Evolutionary conservation across 2,113 vertebrate species (phyloP), one percentile per base, ranked within the genome.

Genomic region (Oostethus manadensis): DNA sequence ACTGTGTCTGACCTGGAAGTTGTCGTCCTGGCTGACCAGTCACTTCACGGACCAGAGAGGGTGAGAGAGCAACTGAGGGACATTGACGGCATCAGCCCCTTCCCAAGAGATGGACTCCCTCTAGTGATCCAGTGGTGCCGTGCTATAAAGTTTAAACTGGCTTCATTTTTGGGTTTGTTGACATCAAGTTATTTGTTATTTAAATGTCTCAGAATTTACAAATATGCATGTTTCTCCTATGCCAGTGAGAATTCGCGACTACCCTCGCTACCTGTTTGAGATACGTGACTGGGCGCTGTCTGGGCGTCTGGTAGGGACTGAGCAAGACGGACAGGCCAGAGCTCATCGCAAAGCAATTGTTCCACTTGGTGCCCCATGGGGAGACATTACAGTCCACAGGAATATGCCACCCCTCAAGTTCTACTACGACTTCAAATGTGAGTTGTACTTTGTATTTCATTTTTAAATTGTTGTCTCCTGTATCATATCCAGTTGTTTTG

Each of bases 401-500:
- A 98, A 99, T 79, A 92, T 99, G 90, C 95, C 93, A 0, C 94
- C 96, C 3, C 88, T 99, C 51, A 99, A 99, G 70, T 99, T 98
- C 88, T 98, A 94, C 86, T 95, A 97, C 0, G 92, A 99, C 64
- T 94, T 99, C 60, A 92, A 86, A 83, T 98, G 97, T 99, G 81
- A 96, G 84, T 59, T 47, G 40, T 58, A n/a, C 6, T 16, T 17
- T 23, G 4, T 33, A 33, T 42, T 42, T 14, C 38, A 42, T 42
- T 42, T 42, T 14, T 5, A 42, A 42, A 42, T 14, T 11, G 38
- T 42, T 14, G 13, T 14, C 1, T 42, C 7, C 5, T 7, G 29
- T 33, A 33, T 33, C 29, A 14, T 13, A 14, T 14, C 13, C 38
- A 42, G 11, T 42, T 42, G 38, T 42, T 42, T 42, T 2, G 38